A percentile compares a stretch with the other conserved stretches of the same genome.
Conservation (phyloP, 2,888 invertebrate species). For the Platycheirus rosarum region DNA sequence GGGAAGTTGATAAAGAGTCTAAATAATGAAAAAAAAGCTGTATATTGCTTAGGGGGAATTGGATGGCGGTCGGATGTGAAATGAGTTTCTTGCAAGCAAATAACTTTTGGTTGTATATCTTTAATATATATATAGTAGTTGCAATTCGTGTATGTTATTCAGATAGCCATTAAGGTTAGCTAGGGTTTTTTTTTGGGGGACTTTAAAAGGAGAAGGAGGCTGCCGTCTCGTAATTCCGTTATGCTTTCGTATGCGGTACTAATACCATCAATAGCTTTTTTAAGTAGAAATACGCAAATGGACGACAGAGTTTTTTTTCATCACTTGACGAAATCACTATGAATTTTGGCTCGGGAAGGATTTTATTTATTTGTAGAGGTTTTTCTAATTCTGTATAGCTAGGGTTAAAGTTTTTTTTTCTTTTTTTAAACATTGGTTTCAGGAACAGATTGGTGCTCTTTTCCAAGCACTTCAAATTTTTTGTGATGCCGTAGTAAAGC, state of each 20-base stretch:
- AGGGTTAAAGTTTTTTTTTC: constrained; percentile 5
- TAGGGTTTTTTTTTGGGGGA: neutral
- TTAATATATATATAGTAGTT: constrained; percentile 32
- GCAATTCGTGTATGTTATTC: constrained; percentile 40
- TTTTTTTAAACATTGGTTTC: constrained; percentile 5
- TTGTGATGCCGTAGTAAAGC: neutral
- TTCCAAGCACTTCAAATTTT: no score
- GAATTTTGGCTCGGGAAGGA: no score
- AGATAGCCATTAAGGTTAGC: constrained; percentile 25
- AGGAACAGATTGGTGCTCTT: no score
- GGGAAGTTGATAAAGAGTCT: constrained; percentile 19
- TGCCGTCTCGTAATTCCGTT: no score
- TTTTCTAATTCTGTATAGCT: neutral
- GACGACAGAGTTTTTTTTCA: no score
- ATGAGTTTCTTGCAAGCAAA: no score
- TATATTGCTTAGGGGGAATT: constrained; percentile 44
- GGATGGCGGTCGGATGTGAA: constrained; percentile 2
- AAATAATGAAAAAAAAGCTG: constrained; percentile 53
- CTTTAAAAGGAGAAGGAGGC: constrained; percentile 1
- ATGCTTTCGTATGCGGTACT: no score
- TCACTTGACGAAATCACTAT: constrained; percentile 17
- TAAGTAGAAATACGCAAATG: no score
- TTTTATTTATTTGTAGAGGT: constrained; percentile 4
- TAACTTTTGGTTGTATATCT: constrained; percentile 32
- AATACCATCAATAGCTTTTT: no score